Conservation (phyloP, 2,888 invertebrate species). For the Drosophila anceps region DNA sequence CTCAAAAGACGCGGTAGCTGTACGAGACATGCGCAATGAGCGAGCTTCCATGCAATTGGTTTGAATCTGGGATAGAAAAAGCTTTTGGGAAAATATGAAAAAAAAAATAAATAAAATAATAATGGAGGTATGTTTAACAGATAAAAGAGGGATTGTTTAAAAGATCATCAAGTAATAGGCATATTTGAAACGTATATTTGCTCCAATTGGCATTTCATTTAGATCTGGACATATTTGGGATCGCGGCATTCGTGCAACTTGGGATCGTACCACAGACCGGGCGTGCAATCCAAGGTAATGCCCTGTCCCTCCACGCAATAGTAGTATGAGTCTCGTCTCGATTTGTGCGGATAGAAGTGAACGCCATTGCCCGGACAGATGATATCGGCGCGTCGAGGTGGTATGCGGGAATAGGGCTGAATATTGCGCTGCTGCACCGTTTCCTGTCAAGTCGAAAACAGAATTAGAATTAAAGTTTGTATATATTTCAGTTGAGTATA, state of each 20-base stretch:
- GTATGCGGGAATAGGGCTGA: slow-evolving; percentile 72
- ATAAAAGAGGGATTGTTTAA: neutral
- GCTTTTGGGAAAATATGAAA: slow-evolving; percentile 16
- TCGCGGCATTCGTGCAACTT: slow-evolving; percentile 74
- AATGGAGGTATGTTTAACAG: neutral
- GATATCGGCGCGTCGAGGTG: slow-evolving; percentile 79
- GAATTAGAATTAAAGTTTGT: neutral
- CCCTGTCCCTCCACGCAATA: slow-evolving; percentile 83
- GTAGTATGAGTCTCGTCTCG: slow-evolving; percentile 72
- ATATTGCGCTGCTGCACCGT: slow-evolving; percentile 69
- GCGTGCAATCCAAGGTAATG: slow-evolving; percentile 81
- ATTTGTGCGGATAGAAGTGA: slow-evolving; percentile 72
- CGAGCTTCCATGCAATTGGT: slow-evolving; percentile 35
- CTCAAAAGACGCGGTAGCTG: slow-evolving; percentile 56
- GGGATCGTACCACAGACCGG: slow-evolving; percentile 80
- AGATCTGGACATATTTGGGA: slow-evolving; percentile 54
- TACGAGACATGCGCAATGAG: slow-evolving; percentile 60
- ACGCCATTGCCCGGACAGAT: slow-evolving; percentile 77
- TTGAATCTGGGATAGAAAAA: slow-evolving; percentile 22
- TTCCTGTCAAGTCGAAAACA: slow-evolving; percentile 44
- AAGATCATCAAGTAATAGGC: neutral
- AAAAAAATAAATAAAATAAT: neutral
- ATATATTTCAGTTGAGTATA: too few species aligned
- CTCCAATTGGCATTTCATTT: neutral
- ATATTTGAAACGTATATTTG: neutral